Conservation (phyloP, 2,888 invertebrate genomes). For the Adela reaumurella region DNA sequence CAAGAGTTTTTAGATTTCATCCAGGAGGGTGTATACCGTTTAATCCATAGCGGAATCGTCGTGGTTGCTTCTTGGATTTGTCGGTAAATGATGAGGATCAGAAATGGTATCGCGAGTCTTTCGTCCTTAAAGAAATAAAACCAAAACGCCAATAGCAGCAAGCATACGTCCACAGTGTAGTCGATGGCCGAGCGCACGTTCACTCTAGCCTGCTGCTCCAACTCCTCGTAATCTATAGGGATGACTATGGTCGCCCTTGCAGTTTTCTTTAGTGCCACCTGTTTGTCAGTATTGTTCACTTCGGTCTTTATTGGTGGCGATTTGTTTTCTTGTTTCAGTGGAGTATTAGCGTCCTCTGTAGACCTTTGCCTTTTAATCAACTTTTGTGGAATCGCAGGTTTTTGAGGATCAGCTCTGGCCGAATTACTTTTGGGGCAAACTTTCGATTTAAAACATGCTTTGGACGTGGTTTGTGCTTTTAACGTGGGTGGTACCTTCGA, state of each 20-base stretch:
- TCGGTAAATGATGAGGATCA: constrained; percentile 72
- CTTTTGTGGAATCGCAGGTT: background rate
- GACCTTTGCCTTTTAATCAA: too few relatives aligned
- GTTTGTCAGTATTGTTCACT: constrained; percentile 11
- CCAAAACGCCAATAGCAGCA: constrained; percentile 75
- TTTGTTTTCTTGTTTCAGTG: background rate
- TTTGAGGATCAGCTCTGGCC: too few relatives aligned
- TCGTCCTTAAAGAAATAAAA: constrained; percentile 79
- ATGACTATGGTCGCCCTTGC: constrained; percentile 46
- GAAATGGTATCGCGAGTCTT: constrained; percentile 73
- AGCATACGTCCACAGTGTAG: constrained; percentile 70
- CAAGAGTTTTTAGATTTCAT: constrained; percentile 45
- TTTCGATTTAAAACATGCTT: too few relatives aligned
- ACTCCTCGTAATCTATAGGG: constrained; percentile 49
- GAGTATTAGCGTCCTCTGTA: too few relatives aligned
- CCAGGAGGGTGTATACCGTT: constrained; percentile 34
- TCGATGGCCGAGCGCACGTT: constrained; percentile 68
- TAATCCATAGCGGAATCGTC: constrained; percentile 60
- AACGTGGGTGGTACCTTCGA: too few relatives aligned
- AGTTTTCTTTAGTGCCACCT: constrained; percentile 34
- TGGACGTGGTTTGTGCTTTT: constrained; percentile 11
- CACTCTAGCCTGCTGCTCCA: constrained; percentile 61
- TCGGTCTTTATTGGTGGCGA: background rate
- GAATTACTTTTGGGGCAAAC: too few relatives aligned
- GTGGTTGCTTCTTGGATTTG: constrained; percentile 70